Evolutionary conservation across 2,888 invertebrate species (phyloP).

Genomic region (Meiosimyza platycephala): DNA sequence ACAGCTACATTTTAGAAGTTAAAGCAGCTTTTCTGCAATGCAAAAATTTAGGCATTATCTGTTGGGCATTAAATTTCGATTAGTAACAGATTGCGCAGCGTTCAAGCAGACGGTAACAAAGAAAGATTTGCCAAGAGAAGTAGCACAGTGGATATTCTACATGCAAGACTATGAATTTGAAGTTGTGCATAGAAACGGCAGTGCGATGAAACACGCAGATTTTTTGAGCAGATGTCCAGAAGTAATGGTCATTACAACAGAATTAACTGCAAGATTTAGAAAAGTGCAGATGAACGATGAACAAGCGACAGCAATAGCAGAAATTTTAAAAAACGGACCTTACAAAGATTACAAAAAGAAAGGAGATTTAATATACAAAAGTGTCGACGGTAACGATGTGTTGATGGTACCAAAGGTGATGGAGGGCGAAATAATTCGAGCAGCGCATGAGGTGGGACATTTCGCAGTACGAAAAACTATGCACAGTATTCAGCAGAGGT

Average conservation of each 20-base stretch:
- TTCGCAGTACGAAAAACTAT: not conserved
- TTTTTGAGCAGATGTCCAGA: constrained; percentile 3
- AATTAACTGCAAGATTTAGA: not conserved
- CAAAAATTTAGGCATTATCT: constrained; percentile 8
- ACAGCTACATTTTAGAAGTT: constrained; percentile 10
- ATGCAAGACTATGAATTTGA: constrained; percentile 5
- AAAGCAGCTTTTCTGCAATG: constrained; percentile 17
- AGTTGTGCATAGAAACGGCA: constrained; percentile 8
- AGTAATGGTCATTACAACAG: not conserved
- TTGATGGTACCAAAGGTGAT: not conserved
- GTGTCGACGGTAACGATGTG: not conserved
- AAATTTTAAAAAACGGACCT: not conserved
- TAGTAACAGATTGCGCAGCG: constrained; percentile 14
- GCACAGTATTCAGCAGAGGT: not conserved
- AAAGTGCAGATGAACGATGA: not conserved
- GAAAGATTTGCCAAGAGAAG: constrained; percentile 2
- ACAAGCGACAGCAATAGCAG: not conserved
- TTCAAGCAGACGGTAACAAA: constrained; percentile 12
- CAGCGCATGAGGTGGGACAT: constrained; percentile 11
- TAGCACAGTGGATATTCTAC: constrained; percentile 16
- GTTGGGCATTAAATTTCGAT: not conserved
- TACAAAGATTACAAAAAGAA: not conserved
- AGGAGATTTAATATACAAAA: not conserved
- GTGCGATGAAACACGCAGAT: constrained; percentile 15
- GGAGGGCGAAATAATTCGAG: constrained; percentile 6